Evolutionary conservation across 2,113 vertebrate genomes (phyloP), one percentile per base, ranked within the genome.

Genomic region (Malaclemys terrapin): DNA sequence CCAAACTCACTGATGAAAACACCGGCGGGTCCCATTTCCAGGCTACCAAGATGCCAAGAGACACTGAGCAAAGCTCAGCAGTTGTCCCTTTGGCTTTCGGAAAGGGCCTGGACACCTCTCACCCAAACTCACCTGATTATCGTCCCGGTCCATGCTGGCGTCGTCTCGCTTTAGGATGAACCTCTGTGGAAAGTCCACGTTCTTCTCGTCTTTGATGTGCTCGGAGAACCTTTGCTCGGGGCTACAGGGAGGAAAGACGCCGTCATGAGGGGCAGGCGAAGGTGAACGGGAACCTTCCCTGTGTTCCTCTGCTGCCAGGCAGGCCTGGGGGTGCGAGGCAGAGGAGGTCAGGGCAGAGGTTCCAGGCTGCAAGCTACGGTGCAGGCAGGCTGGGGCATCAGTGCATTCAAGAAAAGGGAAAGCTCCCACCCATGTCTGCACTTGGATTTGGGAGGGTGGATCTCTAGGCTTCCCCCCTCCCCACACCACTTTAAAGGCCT

Each of bases 121-220:
- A 17, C 84, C 79, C 90, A 75, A 6, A 95, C 89, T 97, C 96
- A 99, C 99, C 99, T 99, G 99, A 98, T 99, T 99, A 96, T 99
- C 99, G 93, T 99, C 99, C 95, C 99, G 99, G 91, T 99, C 99
- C 98, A 99, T 99, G 98, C 99, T 99, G 98, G 99, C 98, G 91
- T 99, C 99, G 69, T 99, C 99, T 96, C 99, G 98, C 96, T 99
- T 99, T 2, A 99, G 98, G 96, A 99, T 99, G 91, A 99, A 99
- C 96, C 99, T 99, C 98, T 99, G 99, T 0, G 99, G 99, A 97
- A 99, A 99, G 88, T 99, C 99, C 69, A 99, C 97, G 75, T 98
- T 99, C 96, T 99, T 99, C 97, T 99, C 99, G 88, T 99, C 99
- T 93, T 99, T 99, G 97, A 99, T 99, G 98, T 99, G 99, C 98